Percentiles rank a stretch among this genome's conserved stretches.
These are phyloP conservation scores for Mnemiopsis leidyi DNA, from an alignment of 37 sponge, comb jelly and placozoan species.

Conservation along the genomic window DNA sequence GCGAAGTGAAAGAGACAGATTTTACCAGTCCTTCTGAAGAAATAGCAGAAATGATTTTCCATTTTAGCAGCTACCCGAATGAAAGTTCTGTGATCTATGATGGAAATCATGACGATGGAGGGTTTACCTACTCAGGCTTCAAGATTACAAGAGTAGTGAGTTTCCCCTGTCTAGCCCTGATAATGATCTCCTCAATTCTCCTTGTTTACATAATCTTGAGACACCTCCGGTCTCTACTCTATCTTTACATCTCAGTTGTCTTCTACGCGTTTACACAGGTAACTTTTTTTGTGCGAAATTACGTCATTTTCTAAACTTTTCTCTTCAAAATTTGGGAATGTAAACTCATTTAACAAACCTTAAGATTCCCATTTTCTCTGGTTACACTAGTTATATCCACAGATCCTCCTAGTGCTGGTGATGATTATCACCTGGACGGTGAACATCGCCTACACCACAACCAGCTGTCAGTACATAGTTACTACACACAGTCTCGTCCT, in stretches of 20 bases:
- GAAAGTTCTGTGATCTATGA: too few relatives aligned
- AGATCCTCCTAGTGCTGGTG: not conserved
- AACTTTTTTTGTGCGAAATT: too few relatives aligned
- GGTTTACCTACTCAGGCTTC: not conserved
- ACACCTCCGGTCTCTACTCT: not conserved
- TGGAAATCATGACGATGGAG: not conserved
- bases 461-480: not conserved
- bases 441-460: not conserved
- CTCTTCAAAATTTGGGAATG: too few relatives aligned
- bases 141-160: not conserved
- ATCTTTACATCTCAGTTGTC: slow-evolving; percentile 5
- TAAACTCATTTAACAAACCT: not conserved
- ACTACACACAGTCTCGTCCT: not conserved
- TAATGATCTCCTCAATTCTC: not conserved
- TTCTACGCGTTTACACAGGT: not conserved
- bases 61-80: not conserved
- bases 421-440: not conserved
- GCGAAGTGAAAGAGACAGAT: not conserved
- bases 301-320: too few relatives aligned
- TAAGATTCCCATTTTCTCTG: not conserved
- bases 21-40: not conserved
- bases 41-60: not conserved
- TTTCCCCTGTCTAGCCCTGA: not conserved
- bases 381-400: not conserved
- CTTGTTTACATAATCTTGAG: slow-evolving; percentile 8